Percentiles rank a stretch among this genome's conserved stretches.
phyloP scores from a whole-genome alignment of 2,888 invertebrate species.

The Nemoura dubitans region DNA sequence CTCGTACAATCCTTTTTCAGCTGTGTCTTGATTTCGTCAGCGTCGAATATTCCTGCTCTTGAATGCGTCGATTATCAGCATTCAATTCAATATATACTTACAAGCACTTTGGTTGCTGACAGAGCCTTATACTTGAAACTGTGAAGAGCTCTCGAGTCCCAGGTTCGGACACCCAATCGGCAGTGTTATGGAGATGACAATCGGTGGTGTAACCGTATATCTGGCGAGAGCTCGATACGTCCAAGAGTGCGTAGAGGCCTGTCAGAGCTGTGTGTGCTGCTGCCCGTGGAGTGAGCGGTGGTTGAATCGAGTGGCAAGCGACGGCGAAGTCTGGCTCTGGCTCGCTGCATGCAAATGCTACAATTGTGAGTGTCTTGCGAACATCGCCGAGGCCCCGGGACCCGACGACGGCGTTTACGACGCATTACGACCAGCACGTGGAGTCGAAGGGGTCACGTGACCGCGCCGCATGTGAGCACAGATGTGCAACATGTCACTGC shows the following conservation, averaged over 20 bases:
- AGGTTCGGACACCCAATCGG: not conserved
- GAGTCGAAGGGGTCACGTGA: conserved; percentile 16
- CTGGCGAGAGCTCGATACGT: not conserved
- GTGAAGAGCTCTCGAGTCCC: not conserved
- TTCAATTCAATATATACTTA: not conserved
- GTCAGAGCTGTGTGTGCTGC: no score
- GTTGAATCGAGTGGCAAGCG: no score
- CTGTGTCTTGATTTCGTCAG: conserved; percentile 9
- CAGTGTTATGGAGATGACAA: not conserved
- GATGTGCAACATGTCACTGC: conserved; percentile 36
- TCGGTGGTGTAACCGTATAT: not conserved
- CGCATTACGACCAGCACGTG: conserved; percentile 9
- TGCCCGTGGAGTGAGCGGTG: no score
- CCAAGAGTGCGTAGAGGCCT: not conserved
- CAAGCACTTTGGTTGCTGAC: not conserved
- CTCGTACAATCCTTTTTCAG: not conserved
- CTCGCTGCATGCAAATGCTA: not conserved
- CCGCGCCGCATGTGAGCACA: conserved; percentile 13
- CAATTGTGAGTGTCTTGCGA: not conserved
- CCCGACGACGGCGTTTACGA: not conserved
- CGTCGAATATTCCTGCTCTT: not conserved
- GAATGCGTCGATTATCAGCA: not conserved
- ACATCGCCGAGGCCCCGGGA: not conserved
- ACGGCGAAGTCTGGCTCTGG: no score
- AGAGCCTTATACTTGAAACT: not conserved